Conservation (phyloP, 2,797 vertebrate species). For the Cuniculus paca region DNA sequence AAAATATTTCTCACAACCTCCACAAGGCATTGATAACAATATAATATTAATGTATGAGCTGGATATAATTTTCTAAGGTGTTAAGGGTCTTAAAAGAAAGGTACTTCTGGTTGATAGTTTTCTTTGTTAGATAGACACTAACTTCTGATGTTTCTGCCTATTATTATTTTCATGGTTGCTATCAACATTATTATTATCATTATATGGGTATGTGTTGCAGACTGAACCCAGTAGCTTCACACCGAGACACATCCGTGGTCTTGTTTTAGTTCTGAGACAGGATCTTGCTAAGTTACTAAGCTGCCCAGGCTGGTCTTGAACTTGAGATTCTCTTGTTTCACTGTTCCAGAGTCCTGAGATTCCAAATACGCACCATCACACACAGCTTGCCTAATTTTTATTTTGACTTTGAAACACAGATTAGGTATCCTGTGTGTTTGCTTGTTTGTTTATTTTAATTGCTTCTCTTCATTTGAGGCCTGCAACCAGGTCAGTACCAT, state of each 20-base stretch:
- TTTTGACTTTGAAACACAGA: neutral
- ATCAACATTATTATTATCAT: neutral
- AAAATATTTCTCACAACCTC: neutral
- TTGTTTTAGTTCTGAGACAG: neutral
- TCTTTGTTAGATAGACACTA: neutral
- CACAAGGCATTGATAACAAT: neutral
- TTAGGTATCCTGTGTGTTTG: neutral
- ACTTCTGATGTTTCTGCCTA: conserved; percentile 23
- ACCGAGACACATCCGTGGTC: too few relatives aligned
- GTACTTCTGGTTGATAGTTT: neutral
- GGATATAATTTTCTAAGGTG: neutral
- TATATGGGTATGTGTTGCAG: neutral
- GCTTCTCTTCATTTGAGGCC: neutral
- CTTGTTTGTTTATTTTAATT: neutral
- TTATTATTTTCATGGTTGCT: neutral
- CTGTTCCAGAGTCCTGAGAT: neutral
- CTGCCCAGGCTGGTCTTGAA: neutral
- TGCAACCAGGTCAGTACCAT: neutral
- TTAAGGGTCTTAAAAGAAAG: neutral
- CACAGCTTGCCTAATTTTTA: neutral
- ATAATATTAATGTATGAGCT: neutral
- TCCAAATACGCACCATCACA: neutral
- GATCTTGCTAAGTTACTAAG: neutral
- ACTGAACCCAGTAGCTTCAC: neutral
- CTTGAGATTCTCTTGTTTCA: neutral